Evolutionary conservation across 2,888 invertebrate species (phyloP).

Genomic region (Escarpia spicata): DNA sequence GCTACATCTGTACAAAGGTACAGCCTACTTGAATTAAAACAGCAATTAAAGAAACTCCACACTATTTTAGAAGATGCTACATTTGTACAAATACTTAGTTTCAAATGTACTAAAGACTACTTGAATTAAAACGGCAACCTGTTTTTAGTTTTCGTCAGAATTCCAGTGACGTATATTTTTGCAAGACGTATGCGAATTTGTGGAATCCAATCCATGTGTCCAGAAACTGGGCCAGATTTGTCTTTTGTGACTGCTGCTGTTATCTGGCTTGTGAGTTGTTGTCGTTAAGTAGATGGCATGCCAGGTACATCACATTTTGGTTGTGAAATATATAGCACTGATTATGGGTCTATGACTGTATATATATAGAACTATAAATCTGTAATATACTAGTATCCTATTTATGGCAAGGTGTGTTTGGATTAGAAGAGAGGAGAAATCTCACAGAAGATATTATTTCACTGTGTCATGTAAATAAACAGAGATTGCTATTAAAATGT

Average conservation of each 20-base stretch:
- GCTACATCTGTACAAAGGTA: not conserved
- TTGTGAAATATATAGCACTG: conserved; percentile 8
- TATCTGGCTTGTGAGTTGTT: conserved; percentile 16
- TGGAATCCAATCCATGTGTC: not conserved
- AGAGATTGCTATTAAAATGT: conserved; percentile 16
- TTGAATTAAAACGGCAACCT: not conserved
- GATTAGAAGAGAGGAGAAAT: not conserved
- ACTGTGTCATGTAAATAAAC: conserved; percentile 16
- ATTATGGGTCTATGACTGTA: conserved; percentile 16
- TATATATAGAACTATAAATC: conserved; percentile 16
- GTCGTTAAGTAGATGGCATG: not conserved
- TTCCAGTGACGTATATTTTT: not conserved
- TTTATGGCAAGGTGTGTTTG: conserved; percentile 11
- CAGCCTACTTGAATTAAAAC: not conserved
- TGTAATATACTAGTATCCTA: conserved; percentile 3
- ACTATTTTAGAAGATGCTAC: not conserved
- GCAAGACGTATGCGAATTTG: not conserved
- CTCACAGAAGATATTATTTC: not conserved
- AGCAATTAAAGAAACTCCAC: not conserved
- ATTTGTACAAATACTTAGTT: not conserved
- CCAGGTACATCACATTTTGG: conserved; percentile 4
- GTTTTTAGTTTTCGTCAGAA: not conserved
- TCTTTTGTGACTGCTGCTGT: not conserved
- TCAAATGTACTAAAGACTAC: too few species aligned
- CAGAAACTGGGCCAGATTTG: not conserved